Conservation (phyloP, 2,888 invertebrate species). For the Melangyna quadrimaculata region DNA sequence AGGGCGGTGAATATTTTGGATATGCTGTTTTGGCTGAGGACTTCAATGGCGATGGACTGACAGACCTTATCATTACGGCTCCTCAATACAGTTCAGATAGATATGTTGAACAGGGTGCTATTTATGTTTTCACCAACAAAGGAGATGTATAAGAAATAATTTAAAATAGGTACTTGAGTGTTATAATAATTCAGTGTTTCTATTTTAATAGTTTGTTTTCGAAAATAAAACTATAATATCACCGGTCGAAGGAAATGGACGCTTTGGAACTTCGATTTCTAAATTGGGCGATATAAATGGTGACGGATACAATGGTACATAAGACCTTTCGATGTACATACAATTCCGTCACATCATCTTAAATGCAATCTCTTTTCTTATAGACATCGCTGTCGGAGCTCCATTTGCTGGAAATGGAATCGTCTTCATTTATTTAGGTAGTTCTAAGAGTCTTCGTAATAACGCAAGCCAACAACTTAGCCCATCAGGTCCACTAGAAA, state of each 20-base stretch:
- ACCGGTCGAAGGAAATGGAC: conserved; percentile 76
- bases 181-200: not conserved
- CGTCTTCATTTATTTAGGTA: conserved; percentile 84
- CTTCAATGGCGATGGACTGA: conserved; percentile 84
- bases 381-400: conserved; percentile 87
- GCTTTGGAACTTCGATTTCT: conserved; percentile 79
- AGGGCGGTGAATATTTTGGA: conserved; percentile 86
- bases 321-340: not conserved
- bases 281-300: conserved; percentile 85
- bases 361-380: not conserved
- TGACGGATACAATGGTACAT: conserved; percentile 86
- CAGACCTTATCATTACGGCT: conserved; percentile 86
- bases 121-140: conserved; percentile 80
- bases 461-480: conserved; percentile 80
- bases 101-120: conserved; percentile 80
- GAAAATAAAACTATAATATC: conserved; percentile 76
- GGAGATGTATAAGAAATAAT: conserved; percentile 77
- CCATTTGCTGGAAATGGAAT: conserved; percentile 85
- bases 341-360: too few relatives aligned
- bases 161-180: too few relatives aligned
- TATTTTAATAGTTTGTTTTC: conserved; percentile 76
- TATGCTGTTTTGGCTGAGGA: conserved; percentile 84
- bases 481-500: conserved; percentile 73
- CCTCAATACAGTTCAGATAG: conserved; percentile 81
- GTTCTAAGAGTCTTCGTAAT: conserved; percentile 78